phyloP scores from a whole-genome alignment of 2,888 invertebrate species.

The Brachyptera risi region DNA sequence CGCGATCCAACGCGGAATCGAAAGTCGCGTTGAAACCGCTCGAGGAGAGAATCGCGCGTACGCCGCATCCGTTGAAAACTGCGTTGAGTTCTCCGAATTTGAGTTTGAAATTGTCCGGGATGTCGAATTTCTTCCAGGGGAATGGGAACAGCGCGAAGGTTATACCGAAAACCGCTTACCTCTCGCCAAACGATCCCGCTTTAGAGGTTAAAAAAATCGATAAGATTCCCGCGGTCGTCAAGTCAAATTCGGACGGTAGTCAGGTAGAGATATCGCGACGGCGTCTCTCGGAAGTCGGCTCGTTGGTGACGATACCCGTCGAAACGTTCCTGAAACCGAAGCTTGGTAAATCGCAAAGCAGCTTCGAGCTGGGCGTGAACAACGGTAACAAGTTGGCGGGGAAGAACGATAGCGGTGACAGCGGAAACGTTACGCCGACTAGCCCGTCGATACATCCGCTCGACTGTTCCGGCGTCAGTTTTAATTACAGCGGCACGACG shows the following conservation, averaged over 20 bases:
- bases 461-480: conserved; percentile 69
- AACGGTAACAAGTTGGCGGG: not conserved
- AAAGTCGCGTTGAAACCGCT: too few relatives aligned
- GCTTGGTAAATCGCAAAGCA: conserved; percentile 37
- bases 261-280: not conserved
- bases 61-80: conserved; percentile 41
- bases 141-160: too few relatives aligned
- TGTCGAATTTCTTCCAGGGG: conserved; percentile 33
- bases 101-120: conserved; percentile 35
- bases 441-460: conserved; percentile 56
- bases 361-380: conserved; percentile 34
- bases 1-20: not conserved
- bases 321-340: conserved; percentile 43
- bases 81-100: conserved; percentile 45
- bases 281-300: not conserved
- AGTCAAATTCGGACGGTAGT: not conserved
- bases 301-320: too few relatives aligned
- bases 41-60: not conserved
- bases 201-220: not conserved
- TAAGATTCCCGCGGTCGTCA: not conserved
- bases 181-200: conserved; percentile 13
- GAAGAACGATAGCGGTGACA: conserved; percentile 44
- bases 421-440: conserved; percentile 60
- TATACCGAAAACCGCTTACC: conserved; percentile 14
- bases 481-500: conserved; percentile 75